Conservation (phyloP, 2,888 invertebrate species). For the Orgyia antiqua region DNA sequence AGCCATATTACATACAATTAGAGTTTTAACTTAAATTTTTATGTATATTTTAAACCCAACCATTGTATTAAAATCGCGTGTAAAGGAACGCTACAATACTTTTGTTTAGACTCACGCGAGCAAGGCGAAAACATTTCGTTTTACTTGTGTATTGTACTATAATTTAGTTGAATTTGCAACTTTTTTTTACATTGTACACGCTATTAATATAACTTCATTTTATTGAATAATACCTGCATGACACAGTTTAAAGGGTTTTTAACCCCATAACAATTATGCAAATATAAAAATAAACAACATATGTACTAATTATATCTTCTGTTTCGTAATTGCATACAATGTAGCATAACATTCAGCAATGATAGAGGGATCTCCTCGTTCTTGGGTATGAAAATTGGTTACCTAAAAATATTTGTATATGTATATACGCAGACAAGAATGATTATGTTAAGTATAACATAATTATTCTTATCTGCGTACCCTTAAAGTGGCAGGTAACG, state of each 20-base stretch:
- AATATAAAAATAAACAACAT: too few relatives aligned
- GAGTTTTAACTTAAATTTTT: conserved; percentile 1
- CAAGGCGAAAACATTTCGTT: conserved; percentile 42
- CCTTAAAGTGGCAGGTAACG: too few relatives aligned
- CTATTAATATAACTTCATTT: conserved; percentile 23
- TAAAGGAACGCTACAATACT: conserved; percentile 27
- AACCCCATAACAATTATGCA: neutral
- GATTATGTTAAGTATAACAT: too few relatives aligned
- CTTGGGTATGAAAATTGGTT: too few relatives aligned
- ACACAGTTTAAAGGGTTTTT: neutral
- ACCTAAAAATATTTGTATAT: too few relatives aligned
- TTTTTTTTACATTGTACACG: conserved; percentile 18
- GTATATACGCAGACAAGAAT: too few relatives aligned
- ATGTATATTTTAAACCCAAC: conserved; percentile 15
- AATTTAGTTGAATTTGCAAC: conserved; percentile 17
- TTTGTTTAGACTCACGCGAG: conserved; percentile 47
- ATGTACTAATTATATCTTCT: too few relatives aligned
- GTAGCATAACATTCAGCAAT: too few relatives aligned
- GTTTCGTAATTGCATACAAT: too few relatives aligned
- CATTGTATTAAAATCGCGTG: conserved; percentile 32
- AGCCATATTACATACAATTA: neutral
- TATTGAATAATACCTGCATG: conserved; percentile 10
- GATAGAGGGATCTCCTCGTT: too few relatives aligned
- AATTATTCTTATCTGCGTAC: too few relatives aligned
- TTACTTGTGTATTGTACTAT: conserved; percentile 19